Base-by-base conservation (phyloP, 1,140 invertebrate genomes). In the Panagrolaimus sp. region DNA sequence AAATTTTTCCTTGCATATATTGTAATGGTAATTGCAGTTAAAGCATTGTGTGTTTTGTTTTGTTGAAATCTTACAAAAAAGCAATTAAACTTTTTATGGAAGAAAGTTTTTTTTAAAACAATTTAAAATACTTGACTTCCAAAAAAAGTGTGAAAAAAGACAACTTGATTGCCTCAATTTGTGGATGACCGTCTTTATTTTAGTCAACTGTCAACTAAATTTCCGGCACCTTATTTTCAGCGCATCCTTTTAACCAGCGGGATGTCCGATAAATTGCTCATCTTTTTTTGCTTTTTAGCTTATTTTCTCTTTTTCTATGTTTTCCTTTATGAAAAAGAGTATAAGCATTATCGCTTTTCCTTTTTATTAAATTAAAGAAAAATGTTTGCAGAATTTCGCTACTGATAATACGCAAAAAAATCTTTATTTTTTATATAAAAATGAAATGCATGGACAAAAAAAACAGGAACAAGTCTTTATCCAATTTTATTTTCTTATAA, bases 221-320 rank as follows among this genome's bases (percentile, higher is more conserved):
- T 57, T 57, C 51, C 51, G 51, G 51, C 51, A 57, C 51, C 51
- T 57, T 57, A 57, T 57, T 57, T 57, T 57, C 20, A 20, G 51
- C 20, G 31, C 31, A 38, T 38, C 31, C 31, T 25, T 20, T 57
- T 25, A 57, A 57, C 51, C 51, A 57, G 51, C 51, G 51, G 51
- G 51, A 57, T 27, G 20, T 27, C 51, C 31, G 31, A 38, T 38
- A 38, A 38, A 38, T 57, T 57, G 20, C 51, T 57, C 20, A 57
- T 27, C 20, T 57, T 25, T 57, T 57, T 57, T 16, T 16, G n/a
- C 51, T 27, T 57, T 57, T 57, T 27, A 57, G 51, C 20, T 5
- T 16, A 57, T 57, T 20, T 27, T 27, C n/a, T 57, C 51, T 16
- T 57, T 9, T 27, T 57, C n/a, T n/a, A n/a, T n/a, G n/a, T n/a